These are phyloP conservation scores for Drosophila rubida DNA, from an alignment of 2,888 invertebrate genomes.

Conservation along the genomic window DNA sequence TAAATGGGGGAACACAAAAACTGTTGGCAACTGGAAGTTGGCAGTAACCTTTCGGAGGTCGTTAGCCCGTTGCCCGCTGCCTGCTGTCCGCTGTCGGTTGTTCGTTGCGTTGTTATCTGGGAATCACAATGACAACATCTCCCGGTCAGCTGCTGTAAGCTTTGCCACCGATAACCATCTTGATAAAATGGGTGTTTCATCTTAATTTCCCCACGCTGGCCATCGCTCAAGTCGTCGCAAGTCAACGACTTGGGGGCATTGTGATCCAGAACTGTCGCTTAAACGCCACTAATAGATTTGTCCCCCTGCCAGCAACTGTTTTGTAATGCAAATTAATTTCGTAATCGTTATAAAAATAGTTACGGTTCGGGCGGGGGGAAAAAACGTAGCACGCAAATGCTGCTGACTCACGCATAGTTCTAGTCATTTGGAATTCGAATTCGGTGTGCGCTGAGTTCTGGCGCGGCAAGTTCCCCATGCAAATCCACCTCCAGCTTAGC, in stretches of 20 bases:
- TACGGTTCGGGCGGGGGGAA: conserved; percentile 2
- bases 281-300: conserved; percentile 35
- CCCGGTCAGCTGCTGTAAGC: conserved; percentile 28
- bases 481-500: conserved; percentile 53
- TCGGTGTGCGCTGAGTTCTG: conserved; percentile 18
- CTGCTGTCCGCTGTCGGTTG: neutral
- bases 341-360: conserved; percentile 66
- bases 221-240: conserved; percentile 63
- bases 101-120: conserved; percentile 43
- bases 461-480: conserved; percentile 54
- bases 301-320: conserved; percentile 35
- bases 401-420: conserved; percentile 62
- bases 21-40: conserved; percentile 27
- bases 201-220: conserved; percentile 9
- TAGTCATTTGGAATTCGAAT: conserved; percentile 18
- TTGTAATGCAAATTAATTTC: conserved; percentile 70
- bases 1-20: conserved; percentile 10
- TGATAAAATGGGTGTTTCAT: conserved; percentile 43
- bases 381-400: conserved; percentile 47
- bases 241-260: conserved; percentile 71
- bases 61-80: conserved; percentile 61
- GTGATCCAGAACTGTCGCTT: conserved; percentile 63
- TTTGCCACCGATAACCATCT: conserved; percentile 54
- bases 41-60: conserved; percentile 51
- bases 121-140: conserved; percentile 15